Conservation (phyloP, 2,113 vertebrate genomes). For the Picathartes gymnocephalus region DNA sequence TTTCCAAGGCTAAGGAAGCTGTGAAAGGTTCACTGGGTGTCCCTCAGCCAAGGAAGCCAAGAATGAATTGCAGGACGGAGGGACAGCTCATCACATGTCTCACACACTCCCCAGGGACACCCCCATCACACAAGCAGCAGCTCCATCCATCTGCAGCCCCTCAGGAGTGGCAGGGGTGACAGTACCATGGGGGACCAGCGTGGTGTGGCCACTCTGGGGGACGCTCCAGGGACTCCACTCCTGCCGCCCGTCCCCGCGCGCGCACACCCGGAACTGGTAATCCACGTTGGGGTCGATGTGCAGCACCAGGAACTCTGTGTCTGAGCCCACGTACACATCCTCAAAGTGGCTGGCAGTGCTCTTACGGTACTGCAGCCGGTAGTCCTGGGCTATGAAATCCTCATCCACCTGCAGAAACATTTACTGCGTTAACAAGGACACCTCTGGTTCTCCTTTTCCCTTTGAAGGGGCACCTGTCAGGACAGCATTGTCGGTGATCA, state of each 20-base stretch:
- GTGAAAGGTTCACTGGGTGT: background rate
- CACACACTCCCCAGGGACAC: background rate
- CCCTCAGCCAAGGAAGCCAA: background rate
- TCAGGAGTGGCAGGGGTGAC: background rate
- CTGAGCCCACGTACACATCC: conserved; percentile 87
- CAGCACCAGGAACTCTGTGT: conserved; percentile 88
- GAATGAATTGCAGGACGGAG: background rate
- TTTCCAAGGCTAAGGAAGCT: background rate
- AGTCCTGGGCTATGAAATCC: conserved; percentile 87
- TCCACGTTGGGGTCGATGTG: conserved; percentile 87
- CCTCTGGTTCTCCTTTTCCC: background rate
- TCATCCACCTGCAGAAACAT: conserved; percentile 85
- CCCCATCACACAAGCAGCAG: background rate
- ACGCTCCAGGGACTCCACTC: conserved; percentile 98
- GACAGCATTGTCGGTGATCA: background rate
- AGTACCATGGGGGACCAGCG: conserved; percentile 86
- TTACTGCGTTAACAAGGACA: background rate
- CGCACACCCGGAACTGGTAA: conserved; percentile 92
- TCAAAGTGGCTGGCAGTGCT: conserved; percentile 81
- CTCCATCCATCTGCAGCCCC: background rate
- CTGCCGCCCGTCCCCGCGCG: conserved; percentile 88
- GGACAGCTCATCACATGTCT: background rate
- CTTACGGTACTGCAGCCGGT: conserved; percentile 88
- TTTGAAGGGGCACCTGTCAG: background rate
- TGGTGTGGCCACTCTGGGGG: conserved; percentile 83